phyloP scores from a whole-genome alignment of 2,888 invertebrate genomes.

The Thysanoteuthis rhombus region DNA sequence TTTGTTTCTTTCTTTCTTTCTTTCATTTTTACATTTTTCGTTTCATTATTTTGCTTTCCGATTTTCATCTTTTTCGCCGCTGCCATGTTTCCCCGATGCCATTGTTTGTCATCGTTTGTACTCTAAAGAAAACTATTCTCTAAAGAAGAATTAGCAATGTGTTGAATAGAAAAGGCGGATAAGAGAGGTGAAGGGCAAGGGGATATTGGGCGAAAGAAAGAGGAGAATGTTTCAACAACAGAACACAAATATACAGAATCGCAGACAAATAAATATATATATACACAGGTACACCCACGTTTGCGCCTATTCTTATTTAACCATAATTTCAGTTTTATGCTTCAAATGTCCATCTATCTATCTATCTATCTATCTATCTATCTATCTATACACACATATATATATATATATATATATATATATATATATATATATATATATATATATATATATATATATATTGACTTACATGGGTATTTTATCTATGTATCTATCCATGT shows the following conservation, averaged over 20 bases:
- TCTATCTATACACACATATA: neutral
- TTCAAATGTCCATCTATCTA: too few species aligned
- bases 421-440: neutral
- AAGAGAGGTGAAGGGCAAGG: neutral
- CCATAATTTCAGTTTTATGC: too few species aligned
- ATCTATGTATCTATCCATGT: neutral
- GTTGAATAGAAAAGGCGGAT: neutral
- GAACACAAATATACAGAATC: neutral
- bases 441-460: neutral
- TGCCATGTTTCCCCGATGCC: neutral
- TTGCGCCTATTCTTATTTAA: too few species aligned
- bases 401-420: neutral
- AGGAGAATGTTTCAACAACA: neutral
- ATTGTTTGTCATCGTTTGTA: neutral
- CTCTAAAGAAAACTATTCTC: neutral
- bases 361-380: too few species aligned
- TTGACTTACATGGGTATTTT: too few species aligned
- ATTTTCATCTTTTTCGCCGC: neutral
- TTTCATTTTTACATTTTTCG: neutral
- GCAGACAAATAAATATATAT: neutral
- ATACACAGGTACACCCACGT: neutral
- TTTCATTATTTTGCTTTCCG: neutral
- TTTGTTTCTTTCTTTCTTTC: neutral
- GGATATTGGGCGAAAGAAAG: neutral
- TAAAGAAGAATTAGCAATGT: neutral